These are phyloP conservation scores for Drosophila hawaiiensis DNA, from an alignment of 2,888 invertebrate species.

Conservation along the genomic window DNA sequence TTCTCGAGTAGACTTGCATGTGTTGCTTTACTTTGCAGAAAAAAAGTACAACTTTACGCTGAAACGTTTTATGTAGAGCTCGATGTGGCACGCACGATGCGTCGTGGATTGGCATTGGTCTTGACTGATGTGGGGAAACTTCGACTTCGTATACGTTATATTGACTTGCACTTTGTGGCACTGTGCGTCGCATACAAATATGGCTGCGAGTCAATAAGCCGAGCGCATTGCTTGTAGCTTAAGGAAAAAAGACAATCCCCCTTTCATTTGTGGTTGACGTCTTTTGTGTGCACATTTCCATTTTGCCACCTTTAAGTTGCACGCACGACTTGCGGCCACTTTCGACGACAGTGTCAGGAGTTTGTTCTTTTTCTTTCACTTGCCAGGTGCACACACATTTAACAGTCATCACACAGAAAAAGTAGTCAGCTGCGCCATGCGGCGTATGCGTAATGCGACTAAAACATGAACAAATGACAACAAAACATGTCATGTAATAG, in stretches of 20 bases:
- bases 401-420: slow-evolving; percentile 27
- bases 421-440: slow-evolving; percentile 13
- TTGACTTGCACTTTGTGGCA: slow-evolving; percentile 76
- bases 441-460: slow-evolving; percentile 60
- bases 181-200: slow-evolving; percentile 64
- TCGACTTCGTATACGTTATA: slow-evolving; percentile 42
- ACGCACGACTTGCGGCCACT: slow-evolving; percentile 60
- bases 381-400: slow-evolving; percentile 45
- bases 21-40: slow-evolving; percentile 46
- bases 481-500: slow-evolving; percentile 71
- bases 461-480: slow-evolving; percentile 43
- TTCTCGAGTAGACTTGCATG: slow-evolving; percentile 22
- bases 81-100: slow-evolving; percentile 40
- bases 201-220: slow-evolving; percentile 58
- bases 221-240: slow-evolving; percentile 6
- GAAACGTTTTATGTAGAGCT: slow-evolving; percentile 41
- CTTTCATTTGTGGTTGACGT: slow-evolving; percentile 63
- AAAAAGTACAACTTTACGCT: slow-evolving; percentile 17
- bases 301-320: slow-evolving; percentile 47
- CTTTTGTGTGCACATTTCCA: slow-evolving; percentile 46
- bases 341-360: slow-evolving; percentile 38
- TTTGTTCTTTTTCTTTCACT: slow-evolving; percentile 26
- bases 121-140: slow-evolving; percentile 27
- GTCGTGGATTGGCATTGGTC: slow-evolving; percentile 58
- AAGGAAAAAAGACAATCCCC: slow-evolving; percentile 14